Conservation (phyloP, 2,797 vertebrate species). For the Todus mexicanus region DNA sequence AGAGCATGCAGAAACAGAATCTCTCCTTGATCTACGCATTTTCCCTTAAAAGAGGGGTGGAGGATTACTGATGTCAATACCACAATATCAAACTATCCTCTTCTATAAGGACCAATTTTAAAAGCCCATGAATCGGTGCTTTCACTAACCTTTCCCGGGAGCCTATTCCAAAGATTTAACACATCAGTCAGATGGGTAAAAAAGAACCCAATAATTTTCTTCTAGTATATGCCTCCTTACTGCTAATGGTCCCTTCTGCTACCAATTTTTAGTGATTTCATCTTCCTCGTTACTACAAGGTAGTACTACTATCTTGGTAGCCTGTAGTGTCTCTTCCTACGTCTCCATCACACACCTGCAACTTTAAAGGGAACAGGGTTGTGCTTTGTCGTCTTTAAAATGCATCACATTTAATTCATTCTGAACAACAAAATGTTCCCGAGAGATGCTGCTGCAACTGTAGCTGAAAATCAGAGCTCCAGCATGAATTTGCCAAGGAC, state of each 20-base stretch:
- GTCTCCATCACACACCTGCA: neutral
- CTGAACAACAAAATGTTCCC: neutral
- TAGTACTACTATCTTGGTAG: neutral
- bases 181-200: neutral
- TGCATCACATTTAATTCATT: neutral
- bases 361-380: neutral
- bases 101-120: neutral
- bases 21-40: neutral
- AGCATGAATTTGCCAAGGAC: constrained; percentile 33
- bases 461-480: neutral
- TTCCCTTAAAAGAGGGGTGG: neutral
- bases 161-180: neutral
- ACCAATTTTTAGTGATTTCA: neutral
- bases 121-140: neutral
- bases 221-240: neutral
- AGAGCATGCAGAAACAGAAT: neutral
- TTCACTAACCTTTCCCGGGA: neutral
- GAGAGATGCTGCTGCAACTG: neutral
- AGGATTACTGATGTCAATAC: neutral
- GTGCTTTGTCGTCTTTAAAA: neutral
- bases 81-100: neutral
- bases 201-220: neutral
- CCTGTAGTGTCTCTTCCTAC: neutral
- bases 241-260: neutral
- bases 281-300: neutral